Evolutionary conservation across 64 coral and sea anemone genomes (phyloP).

Genomic region (Exaiptasia diaphana): DNA sequence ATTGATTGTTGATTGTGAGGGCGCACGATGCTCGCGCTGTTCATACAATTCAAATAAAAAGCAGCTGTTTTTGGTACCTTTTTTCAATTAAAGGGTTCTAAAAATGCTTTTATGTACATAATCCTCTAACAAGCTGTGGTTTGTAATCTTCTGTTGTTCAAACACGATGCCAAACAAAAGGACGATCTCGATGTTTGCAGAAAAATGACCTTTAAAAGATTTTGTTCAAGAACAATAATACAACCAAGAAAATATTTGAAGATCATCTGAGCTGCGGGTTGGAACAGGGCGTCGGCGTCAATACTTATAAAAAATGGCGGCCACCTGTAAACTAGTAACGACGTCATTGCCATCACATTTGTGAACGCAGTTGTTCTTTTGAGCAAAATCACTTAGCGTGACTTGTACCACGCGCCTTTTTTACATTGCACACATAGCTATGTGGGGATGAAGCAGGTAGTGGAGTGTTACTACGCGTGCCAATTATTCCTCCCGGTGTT

Average conservation of each 20-base stretch:
- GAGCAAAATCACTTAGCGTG: neutral
- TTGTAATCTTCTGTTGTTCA: too few species aligned
- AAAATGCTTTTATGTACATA: too few species aligned
- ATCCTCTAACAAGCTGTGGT: too few species aligned
- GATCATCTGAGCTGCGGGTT: neutral
- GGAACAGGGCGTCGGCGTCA: neutral
- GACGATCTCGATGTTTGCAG: neutral
- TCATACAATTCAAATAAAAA: too few species aligned
- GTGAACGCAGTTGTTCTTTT: conserved; percentile 17
- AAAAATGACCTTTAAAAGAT: neutral
- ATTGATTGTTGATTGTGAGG: too few species aligned
- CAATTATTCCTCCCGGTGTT: too few species aligned
- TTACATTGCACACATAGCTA: too few species aligned
- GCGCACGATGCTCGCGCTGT: too few species aligned
- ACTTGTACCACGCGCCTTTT: neutral
- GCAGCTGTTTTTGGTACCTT: too few species aligned
- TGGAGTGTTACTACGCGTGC: too few species aligned
- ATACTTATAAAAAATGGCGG: neutral
- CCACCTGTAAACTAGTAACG: neutral
- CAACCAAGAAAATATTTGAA: neutral
- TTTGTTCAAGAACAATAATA: neutral
- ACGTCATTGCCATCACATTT: neutral
- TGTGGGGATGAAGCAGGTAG: too few species aligned
- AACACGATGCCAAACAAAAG: neutral
- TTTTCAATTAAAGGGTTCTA: too few species aligned